Evolutionary conservation across 2,113 vertebrate species (phyloP).

Genomic region (Saccopteryx leptura): DNA sequence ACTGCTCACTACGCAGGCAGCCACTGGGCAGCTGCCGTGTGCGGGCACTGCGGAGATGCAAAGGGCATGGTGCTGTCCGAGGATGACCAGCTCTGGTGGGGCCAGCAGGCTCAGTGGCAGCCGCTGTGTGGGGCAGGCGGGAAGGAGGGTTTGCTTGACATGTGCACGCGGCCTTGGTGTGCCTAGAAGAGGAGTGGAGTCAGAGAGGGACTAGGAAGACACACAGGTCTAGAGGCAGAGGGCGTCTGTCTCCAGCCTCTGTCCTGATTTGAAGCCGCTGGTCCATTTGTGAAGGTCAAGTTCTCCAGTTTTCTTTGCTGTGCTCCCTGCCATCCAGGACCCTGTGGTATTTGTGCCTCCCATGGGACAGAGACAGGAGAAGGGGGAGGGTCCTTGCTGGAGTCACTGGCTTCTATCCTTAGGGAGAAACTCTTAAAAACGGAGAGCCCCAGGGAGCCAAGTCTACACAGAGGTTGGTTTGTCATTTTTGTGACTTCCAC

Average conservation of each 20-base stretch:
- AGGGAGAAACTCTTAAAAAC: too few species aligned
- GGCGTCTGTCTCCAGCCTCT: too few species aligned
- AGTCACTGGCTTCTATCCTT: background rate
- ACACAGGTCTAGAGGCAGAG: background rate
- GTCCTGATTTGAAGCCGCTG: background rate
- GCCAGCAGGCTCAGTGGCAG: rapidly evolving
- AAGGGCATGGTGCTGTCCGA: rapidly evolving
- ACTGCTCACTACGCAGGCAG: background rate
- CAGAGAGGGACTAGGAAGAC: rapidly evolving
- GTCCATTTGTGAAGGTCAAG: background rate
- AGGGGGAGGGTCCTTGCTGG: background rate
- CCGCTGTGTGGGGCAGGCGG: rapidly evolving
- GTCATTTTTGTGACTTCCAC: background rate
- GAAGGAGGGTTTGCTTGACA: background rate
- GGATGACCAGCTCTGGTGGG: background rate
- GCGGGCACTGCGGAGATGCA: rapidly evolving
- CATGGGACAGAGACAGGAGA: background rate
- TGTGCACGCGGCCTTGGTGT: rapidly evolving
- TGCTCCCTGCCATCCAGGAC: background rate
- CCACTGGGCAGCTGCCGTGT: background rate
- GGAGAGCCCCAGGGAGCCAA: background rate
- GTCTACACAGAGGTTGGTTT: background rate
- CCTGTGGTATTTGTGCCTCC: background rate
- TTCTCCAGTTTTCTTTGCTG: too few species aligned
- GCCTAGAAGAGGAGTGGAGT: too few species aligned